Evolutionary conservation across 2,888 invertebrate species (phyloP).

Genomic region (Diploptera punctata): DNA sequence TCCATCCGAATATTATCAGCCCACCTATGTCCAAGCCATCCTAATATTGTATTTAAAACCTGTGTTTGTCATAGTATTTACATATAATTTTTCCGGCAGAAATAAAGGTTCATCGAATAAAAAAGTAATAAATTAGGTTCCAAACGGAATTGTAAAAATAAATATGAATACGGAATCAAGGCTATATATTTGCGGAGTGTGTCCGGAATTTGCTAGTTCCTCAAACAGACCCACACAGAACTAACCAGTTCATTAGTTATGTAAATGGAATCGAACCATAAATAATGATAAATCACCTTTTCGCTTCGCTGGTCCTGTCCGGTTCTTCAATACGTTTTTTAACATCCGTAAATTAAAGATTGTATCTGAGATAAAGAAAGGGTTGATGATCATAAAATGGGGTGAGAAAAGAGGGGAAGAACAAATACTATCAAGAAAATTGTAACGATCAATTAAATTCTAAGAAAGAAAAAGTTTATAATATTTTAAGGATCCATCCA

Average conservation of each 20-base stretch:
- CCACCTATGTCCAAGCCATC: too few relatives aligned
- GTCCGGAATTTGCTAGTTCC: constrained; percentile 1
- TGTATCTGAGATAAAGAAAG: constrained; percentile 35
- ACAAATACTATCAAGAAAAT: too few relatives aligned
- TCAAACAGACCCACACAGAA: constrained; percentile 21
- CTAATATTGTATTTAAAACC: too few relatives aligned
- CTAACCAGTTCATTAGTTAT: constrained; percentile 52
- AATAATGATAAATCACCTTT: constrained; percentile 52
- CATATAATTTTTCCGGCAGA: too few relatives aligned
- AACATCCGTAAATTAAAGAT: constrained; percentile 33
- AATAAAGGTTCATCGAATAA: too few relatives aligned
- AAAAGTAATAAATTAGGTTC: too few relatives aligned
- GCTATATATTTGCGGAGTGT: neutral
- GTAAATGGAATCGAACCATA: constrained; percentile 54
- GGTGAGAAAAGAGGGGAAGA: constrained; percentile 23
- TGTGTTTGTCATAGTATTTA: too few relatives aligned
- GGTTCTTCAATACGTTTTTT: constrained; percentile 14
- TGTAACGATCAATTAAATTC: too few relatives aligned
- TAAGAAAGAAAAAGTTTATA: too few relatives aligned
- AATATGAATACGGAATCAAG: neutral
- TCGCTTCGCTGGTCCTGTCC: constrained; percentile 23
- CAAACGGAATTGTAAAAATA: neutral
- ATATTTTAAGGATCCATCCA: too few relatives aligned
- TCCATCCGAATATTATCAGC: too few relatives aligned
- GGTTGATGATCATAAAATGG: constrained; percentile 28